A percentile compares a stretch with the other conserved stretches of the same genome.
Evolutionary conservation across 2,888 invertebrate genomes (phyloP).

Genomic region (Dysmachus trigonus): DNA sequence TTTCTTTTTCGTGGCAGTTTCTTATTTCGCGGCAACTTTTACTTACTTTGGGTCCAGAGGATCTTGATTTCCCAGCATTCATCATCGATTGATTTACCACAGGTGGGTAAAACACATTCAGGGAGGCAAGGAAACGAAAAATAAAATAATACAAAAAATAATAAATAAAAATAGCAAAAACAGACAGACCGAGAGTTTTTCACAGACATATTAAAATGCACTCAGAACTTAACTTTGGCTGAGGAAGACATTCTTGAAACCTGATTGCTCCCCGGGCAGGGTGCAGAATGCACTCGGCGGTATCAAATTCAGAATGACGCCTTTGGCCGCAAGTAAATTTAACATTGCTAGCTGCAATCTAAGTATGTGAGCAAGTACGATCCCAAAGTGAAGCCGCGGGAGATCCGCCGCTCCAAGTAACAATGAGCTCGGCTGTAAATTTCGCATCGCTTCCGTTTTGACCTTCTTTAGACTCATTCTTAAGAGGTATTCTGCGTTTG

Average conservation of each 20-base stretch:
- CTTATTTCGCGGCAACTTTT: constrained; percentile 42
- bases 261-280: constrained; percentile 45
- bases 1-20: constrained; percentile 35
- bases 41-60: constrained; percentile 20
- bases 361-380: not conserved
- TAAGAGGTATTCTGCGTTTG: not conserved
- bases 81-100: constrained; percentile 39
- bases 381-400: constrained; percentile 49
- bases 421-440: constrained; percentile 4
- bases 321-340: constrained; percentile 50
- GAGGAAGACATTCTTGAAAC: constrained; percentile 33
- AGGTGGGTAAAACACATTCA: constrained; percentile 28
- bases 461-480: not conserved
- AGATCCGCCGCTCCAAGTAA: constrained; percentile 44
- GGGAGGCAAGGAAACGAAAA: not conserved
- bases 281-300: constrained; percentile 50
- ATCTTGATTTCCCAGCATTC: constrained; percentile 30
- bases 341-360: constrained; percentile 1
- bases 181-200: not conserved
- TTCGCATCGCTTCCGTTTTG: not conserved
- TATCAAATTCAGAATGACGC: constrained; percentile 52
- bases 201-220: constrained; percentile 37
- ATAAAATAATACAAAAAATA: not conserved
- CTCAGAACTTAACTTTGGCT: constrained; percentile 36
- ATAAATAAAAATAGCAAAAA: not conserved